Evolutionary conservation across 2,797 vertebrate species (phyloP), one percentile per base, ranked within the genome.

Genomic region (Phrynocephalus forsythii): DNA sequence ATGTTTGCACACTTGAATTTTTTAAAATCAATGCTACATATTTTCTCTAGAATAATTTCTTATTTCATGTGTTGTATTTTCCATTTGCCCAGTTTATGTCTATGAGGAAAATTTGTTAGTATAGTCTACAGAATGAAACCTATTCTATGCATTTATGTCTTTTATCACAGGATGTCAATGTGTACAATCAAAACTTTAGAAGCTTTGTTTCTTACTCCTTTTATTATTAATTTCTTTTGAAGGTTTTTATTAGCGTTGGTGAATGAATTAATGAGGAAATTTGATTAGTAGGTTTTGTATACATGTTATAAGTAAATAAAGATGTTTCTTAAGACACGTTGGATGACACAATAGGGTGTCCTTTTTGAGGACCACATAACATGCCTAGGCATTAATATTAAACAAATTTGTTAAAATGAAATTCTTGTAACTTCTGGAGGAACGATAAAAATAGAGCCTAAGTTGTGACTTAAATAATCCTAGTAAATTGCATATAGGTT

Each of bases 171-270:
- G 5, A 85, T 85, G 38, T 50, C 22, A 85, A 66, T 9, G 8
- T 63, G 18, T 26, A 16, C 2, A 22, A 1, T 76, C 24, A 60
- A 72, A 38, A 44, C 79, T 78, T 71, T 33, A 3, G 77, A 0
- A 20, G 1, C 22, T 82, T 82, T 66, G 22, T 79, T 66, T 67
- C 60, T 63, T 16, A 26, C 60, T 69, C 56, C 26, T 75, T 8
- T 80, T 73, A 7, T 30, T 76, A 85, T 79, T 56, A 87, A 56
- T 24, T 0, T 3, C 88, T 86, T 83, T 85, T 5, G 30, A 85
- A 86, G 28, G 30, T 56, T 73, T 2, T n/a, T 84, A 44, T 3
- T 86, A 16, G 2, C 73, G 38, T 78, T 84, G 80, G 0, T 82
- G 2, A 15, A 56, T 52, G 81, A n/a, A 72, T n/a, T 71, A 72